phyloP scores from a whole-genome alignment of 2,888 invertebrate species.

The Seladonia tumulorum region DNA sequence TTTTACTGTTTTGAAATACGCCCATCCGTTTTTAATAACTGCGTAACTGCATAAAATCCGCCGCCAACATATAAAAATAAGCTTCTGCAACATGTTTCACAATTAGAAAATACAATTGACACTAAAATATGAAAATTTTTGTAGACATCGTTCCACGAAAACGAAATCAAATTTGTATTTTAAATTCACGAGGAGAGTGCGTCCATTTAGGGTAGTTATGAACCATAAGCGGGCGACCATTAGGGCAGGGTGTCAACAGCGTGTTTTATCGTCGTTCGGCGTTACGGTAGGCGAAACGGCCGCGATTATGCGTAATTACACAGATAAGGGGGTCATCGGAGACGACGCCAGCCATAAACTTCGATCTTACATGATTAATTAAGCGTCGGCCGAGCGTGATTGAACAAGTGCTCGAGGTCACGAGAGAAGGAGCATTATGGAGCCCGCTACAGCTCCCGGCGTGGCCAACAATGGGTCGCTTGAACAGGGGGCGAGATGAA shows the following conservation, averaged over 20 bases:
- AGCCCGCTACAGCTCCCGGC: conserved; percentile 43
- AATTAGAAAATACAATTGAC: no score
- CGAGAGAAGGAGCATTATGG: conserved; percentile 40
- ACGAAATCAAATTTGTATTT: not conserved
- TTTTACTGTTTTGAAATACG: no score
- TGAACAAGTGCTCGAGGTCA: conserved; percentile 58
- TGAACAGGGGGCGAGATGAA: conserved; percentile 59
- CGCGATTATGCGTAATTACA: not conserved
- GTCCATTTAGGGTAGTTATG: not conserved
- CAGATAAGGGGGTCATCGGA: not conserved
- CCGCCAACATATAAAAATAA: no score
- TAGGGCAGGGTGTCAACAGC: not conserved
- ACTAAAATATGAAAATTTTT: no score
- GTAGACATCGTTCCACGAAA: not conserved
- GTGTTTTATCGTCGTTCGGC: not conserved
- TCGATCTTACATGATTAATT: conserved; percentile 70
- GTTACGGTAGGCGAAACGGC: not conserved
- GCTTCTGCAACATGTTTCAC: no score
- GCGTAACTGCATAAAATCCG: no score
- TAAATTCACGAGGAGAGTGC: not conserved
- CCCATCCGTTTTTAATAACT: no score
- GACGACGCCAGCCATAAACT: conserved; percentile 27
- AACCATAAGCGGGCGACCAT: not conserved
- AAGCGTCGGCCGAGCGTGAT: conserved; percentile 63
- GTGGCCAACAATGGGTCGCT: conserved; percentile 58